Conservation (phyloP, 2,888 invertebrate genomes). For the Cephus pulcher region DNA sequence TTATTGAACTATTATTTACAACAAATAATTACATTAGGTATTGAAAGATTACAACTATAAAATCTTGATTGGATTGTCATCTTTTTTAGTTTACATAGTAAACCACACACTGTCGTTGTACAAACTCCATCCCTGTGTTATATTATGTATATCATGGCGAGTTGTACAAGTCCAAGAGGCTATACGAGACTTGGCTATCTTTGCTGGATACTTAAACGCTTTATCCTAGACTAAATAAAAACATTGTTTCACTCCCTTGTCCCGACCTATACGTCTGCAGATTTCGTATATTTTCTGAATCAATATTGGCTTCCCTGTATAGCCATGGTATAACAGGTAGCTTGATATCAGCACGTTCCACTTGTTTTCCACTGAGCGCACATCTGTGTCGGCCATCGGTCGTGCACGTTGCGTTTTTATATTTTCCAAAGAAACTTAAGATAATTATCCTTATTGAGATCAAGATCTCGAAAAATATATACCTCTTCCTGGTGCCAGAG, state of each 20-base stretch:
- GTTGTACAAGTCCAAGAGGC: not conserved
- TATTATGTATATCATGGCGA: not conserved
- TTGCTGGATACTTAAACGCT: conserved; percentile 43
- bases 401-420: not conserved
- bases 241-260: conserved; percentile 51
- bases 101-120: not conserved
- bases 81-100: not conserved
- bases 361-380: not conserved
- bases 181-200: not conserved
- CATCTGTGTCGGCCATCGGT: not conserved
- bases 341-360: not conserved
- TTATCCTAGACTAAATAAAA: conserved; percentile 61
- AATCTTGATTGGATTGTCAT: not conserved
- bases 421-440: not conserved
- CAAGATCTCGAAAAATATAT: not conserved
- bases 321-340: conserved; percentile 53
- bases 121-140: not conserved
- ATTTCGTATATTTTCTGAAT: conserved; percentile 62
- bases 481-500: not conserved
- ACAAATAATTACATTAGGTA: not conserved
- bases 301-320: conserved; percentile 53
- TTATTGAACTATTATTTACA: not conserved
- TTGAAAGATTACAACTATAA: not conserved
- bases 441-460: not conserved
- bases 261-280: conserved; percentile 45